A percentile compares a stretch with the other conserved stretches of the same genome.
These are phyloP conservation scores for Endotricha flammealis DNA, from an alignment of 2,888 invertebrate species.

Conservation along the genomic window DNA sequence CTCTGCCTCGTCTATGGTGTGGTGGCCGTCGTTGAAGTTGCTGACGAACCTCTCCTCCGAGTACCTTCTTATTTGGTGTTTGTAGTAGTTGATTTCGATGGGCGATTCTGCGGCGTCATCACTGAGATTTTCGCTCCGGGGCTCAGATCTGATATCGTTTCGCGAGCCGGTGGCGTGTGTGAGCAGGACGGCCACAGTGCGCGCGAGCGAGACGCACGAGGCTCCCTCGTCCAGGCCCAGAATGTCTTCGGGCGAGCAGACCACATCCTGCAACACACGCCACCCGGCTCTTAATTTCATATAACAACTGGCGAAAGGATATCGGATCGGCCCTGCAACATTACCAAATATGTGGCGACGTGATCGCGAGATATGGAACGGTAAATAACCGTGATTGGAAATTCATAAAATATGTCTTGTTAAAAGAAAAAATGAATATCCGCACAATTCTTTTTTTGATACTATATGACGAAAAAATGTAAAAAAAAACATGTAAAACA, in stretches of 20 bases:
- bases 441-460: too few species aligned
- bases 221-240: constrained; percentile 51
- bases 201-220: constrained; percentile 46
- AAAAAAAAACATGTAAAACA: too few species aligned
- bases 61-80: constrained; percentile 38
- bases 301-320: constrained; percentile 50
- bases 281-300: constrained; percentile 50
- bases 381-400: too few species aligned
- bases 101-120: constrained; percentile 34
- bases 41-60: constrained; percentile 56
- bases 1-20: constrained; percentile 60
- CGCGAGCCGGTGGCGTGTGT: constrained; percentile 69
- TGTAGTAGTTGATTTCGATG: constrained; percentile 52
- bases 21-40: constrained; percentile 43
- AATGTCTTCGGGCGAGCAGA: constrained; percentile 81
- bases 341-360: constrained; percentile 34
- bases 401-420: too few species aligned
- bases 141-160: constrained; percentile 64
- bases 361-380: too few species aligned
- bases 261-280: constrained; percentile 83
- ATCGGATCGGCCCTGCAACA: constrained; percentile 63
- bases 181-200: constrained; percentile 45
- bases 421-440: too few species aligned
- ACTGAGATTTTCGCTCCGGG: constrained; percentile 28
- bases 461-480: too few species aligned